Evolutionary conservation across 2,888 invertebrate genomes (phyloP).

Genomic region (Volucella inflata): DNA sequence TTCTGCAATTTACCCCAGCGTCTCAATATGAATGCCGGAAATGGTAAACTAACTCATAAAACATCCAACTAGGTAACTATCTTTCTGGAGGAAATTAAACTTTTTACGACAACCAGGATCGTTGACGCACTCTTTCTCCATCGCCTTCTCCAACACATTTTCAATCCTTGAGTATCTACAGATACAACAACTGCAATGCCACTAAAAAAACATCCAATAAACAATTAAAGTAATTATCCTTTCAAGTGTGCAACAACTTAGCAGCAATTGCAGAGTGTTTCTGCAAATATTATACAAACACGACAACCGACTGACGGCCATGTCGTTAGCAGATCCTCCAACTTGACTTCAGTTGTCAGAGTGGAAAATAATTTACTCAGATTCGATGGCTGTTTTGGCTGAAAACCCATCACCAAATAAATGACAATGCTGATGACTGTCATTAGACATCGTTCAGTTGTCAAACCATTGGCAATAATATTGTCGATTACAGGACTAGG

Average conservation of each 20-base stretch:
- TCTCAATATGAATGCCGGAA: too few relatives aligned
- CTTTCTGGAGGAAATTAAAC: too few relatives aligned
- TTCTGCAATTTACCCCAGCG: too few relatives aligned
- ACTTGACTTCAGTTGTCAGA: slow-evolving; percentile 15
- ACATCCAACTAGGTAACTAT: too few relatives aligned
- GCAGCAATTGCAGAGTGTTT: not conserved
- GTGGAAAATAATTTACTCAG: slow-evolving; percentile 9
- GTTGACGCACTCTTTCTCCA: too few relatives aligned
- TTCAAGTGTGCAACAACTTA: slow-evolving; percentile 16
- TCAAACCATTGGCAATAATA: slow-evolving; percentile 65
- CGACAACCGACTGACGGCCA: not conserved
- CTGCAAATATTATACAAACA: slow-evolving; percentile 25
- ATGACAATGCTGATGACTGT: slow-evolving; percentile 57
- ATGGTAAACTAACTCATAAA: too few relatives aligned
- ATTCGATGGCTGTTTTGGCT: not conserved
- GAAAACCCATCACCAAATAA: slow-evolving; percentile 6
- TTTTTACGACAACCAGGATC: too few relatives aligned
- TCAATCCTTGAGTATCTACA: too few relatives aligned
- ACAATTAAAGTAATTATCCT: slow-evolving; percentile 53
- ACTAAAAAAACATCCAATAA: slow-evolving; percentile 27
- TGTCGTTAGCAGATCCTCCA: slow-evolving; percentile 52
- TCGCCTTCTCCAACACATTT: too few relatives aligned
- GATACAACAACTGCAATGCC: not conserved
- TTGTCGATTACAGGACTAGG: slow-evolving; percentile 7
- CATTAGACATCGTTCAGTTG: slow-evolving; percentile 72